Evolutionary conservation across 2,113 vertebrate species (phyloP).

Genomic region (Cavia porcellus): DNA sequence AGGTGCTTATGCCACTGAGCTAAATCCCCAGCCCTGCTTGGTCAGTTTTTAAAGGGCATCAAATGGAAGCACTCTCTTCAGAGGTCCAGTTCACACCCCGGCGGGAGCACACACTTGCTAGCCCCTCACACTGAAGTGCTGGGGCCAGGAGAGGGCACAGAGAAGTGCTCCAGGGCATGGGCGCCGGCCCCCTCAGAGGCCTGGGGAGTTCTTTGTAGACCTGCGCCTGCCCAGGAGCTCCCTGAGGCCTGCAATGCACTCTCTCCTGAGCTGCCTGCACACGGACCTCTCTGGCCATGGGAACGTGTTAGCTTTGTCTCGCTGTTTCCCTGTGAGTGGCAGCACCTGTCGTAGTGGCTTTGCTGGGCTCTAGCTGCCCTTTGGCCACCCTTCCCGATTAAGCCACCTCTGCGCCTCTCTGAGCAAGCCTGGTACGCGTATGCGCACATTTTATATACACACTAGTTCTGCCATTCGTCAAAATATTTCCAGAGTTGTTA

Average conservation of each 20-base stretch:
- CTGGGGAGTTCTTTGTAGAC: neutral
- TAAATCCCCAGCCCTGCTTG: no score
- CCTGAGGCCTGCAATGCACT: accelerated
- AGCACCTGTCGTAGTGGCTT: neutral
- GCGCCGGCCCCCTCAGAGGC: no score
- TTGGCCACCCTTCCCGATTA: neutral
- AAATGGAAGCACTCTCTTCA: neutral
- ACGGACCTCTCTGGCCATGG: neutral
- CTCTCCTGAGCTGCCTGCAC: neutral
- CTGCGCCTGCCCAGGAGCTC: neutral
- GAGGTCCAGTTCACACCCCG: neutral
- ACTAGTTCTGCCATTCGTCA: constrained; percentile 32
- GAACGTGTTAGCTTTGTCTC: neutral
- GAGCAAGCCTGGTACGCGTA: accelerated
- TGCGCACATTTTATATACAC: no score
- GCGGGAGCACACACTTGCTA: no score
- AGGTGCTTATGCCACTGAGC: no score
- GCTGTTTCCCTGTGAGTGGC: neutral
- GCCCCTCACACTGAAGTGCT: neutral
- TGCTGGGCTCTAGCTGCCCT: neutral
- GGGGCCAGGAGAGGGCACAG: neutral
- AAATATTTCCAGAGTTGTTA: constrained; percentile 42
- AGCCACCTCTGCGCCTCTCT: neutral
- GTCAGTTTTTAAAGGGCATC: constrained; percentile 7
- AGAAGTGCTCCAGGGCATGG: neutral